These are phyloP conservation scores for Eupithecia subfuscata DNA, from an alignment of 2,888 invertebrate genomes.

Conservation along the genomic window DNA sequence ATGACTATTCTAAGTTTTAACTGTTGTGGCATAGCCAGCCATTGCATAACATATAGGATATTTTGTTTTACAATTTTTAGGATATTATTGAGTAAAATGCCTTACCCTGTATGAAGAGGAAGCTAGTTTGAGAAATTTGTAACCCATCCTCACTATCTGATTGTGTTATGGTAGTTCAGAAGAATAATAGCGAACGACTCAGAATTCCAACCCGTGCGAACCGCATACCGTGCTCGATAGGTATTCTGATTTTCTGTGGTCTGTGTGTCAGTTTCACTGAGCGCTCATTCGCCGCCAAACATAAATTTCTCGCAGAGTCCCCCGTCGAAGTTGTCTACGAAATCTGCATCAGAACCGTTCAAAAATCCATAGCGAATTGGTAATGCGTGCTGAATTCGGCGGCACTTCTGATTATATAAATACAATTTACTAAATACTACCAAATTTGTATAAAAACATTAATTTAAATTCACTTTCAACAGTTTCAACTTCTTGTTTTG, in stretches of 20 bases:
- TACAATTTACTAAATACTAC: neutral
- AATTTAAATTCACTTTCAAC: too few species aligned
- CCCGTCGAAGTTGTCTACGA: neutral
- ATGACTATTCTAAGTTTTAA: neutral
- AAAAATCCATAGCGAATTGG: neutral
- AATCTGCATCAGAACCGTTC: neutral
- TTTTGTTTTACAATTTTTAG: conserved; percentile 25
- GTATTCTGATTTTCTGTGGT: neutral
- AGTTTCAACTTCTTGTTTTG: too few species aligned
- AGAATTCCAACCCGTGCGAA: conserved; percentile 10
- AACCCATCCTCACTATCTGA: conserved; percentile 66
- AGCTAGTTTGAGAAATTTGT: conserved; percentile 74
- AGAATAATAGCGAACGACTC: conserved; percentile 23
- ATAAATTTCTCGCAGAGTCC: neutral
- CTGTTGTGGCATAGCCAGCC: conserved; percentile 31
- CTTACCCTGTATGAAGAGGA: conserved; percentile 75
- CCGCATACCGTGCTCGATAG: neutral
- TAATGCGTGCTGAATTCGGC: neutral
- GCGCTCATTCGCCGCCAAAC: conserved; percentile 4
- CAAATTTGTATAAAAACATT: too few species aligned
- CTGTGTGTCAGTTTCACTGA: neutral
- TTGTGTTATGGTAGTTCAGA: conserved; percentile 45
- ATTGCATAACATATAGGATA: conserved; percentile 73
- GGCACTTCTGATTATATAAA: neutral
- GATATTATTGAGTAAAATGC: conserved; percentile 30